A percentile compares a stretch with the other conserved stretches of the same genome.
Evolutionary conservation across 2,888 invertebrate species (phyloP).

Genomic region (Lepeophtheirus nordmannii): DNA sequence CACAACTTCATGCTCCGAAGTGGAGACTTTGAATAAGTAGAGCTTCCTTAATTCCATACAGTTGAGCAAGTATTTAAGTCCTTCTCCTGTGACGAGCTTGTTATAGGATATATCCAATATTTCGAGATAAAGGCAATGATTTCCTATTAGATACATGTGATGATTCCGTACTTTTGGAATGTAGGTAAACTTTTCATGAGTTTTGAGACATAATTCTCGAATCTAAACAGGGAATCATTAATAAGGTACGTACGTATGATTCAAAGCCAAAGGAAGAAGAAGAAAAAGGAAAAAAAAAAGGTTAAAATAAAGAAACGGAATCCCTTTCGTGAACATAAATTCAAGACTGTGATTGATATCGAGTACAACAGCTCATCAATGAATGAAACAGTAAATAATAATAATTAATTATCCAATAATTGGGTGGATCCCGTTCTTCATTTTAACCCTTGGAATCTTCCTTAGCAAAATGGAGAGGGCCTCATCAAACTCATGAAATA

Average conservation of each 20-base stretch:
- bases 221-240: not conserved
- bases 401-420: too few species aligned
- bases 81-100: not conserved
- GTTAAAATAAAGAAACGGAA: not conserved
- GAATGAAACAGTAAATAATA: too few species aligned
- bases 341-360: too few species aligned
- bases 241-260: not conserved
- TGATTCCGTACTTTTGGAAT: not conserved
- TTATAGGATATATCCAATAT: not conserved
- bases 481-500: constrained; percentile 37
- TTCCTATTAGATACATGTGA: not conserved
- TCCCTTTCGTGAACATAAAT: too few species aligned
- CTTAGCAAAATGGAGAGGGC: not conserved
- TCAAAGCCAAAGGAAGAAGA: not conserved
- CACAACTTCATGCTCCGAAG: not conserved
- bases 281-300: too few species aligned
- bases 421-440: too few species aligned
- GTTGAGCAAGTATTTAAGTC: not conserved
- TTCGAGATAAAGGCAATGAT: not conserved
- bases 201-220: not conserved
- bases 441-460: not conserved
- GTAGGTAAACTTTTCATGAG: not conserved
- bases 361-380: too few species aligned
- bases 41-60: not conserved
- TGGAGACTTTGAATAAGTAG: not conserved